A percentile compares a stretch with the other conserved stretches of the same genome.
phyloP scores from a whole-genome alignment of 2,113 vertebrate genomes.

The Amazona guildingii region DNA sequence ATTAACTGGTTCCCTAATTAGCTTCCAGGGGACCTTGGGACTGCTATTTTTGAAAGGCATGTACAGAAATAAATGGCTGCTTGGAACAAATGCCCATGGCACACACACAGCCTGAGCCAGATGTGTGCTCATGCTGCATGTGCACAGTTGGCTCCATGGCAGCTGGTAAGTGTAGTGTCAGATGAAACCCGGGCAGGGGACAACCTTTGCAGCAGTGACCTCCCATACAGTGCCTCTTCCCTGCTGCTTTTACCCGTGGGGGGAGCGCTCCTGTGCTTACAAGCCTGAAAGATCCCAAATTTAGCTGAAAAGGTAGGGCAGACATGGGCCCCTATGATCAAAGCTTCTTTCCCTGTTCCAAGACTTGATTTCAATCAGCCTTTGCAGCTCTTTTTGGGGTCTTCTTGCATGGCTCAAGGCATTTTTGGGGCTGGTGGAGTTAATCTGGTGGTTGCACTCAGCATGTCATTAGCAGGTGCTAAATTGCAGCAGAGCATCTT shows the following conservation, averaged over 20 bases:
- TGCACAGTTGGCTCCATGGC: neutral
- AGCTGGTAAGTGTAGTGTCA: neutral
- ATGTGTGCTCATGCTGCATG: rapidly evolving
- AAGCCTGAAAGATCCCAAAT: neutral
- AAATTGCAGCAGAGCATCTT: neutral
- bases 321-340: rapidly evolving
- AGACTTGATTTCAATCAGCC: neutral
- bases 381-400: neutral
- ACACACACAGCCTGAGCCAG: neutral
- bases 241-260: neutral
- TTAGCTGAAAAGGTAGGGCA: neutral
- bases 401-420: rapidly evolving
- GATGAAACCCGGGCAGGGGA: neutral
- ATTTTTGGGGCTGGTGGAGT: neutral
- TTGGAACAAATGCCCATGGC: neutral
- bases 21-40: neutral
- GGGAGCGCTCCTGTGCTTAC: neutral
- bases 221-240: rapidly evolving
- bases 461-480: neutral
- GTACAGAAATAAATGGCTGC: neutral
- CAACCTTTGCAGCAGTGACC: neutral
- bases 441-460: neutral
- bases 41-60: neutral
- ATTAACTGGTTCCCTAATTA: conserved; percentile 12
- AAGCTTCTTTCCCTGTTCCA: neutral